Percentiles rank a stretch among this genome's conserved stretches.
Evolutionary conservation across 2,888 invertebrate genomes (phyloP).

Genomic region (Slavum lentiscoides): DNA sequence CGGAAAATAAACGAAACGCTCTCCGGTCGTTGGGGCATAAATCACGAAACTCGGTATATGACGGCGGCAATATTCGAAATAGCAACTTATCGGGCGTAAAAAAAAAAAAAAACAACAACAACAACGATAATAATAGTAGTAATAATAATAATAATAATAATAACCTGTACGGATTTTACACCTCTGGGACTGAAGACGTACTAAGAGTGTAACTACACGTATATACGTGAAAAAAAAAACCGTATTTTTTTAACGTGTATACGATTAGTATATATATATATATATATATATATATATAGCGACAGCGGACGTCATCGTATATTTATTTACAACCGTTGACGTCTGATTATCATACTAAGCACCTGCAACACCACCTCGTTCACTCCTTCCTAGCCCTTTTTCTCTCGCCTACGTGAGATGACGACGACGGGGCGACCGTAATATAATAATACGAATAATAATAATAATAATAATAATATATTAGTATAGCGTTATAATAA

Average conservation of each 20-base stretch:
- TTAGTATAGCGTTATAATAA: not conserved
- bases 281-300: not conserved
- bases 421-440: too few species aligned
- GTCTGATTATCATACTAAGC: constrained; percentile 50
- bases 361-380: constrained; percentile 17
- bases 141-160: constrained; percentile 10
- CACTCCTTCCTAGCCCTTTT: not conserved
- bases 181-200: constrained; percentile 15
- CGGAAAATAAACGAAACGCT: constrained; percentile 7
- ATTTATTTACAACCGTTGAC: constrained; percentile 48
- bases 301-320: constrained; percentile 6
- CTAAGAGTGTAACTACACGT: constrained; percentile 10
- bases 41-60: constrained; percentile 25
- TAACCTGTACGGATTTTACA: constrained; percentile 16
- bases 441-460: too few species aligned
- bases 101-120: too few species aligned
- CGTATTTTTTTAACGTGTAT: too few species aligned
- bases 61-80: constrained; percentile 41
- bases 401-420: constrained; percentile 7
- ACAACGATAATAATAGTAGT: not conserved
- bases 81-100: not conserved
- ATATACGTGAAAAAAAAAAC: not conserved
- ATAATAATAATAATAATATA: constrained; percentile 7
- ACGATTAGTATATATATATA: not conserved
- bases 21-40: constrained; percentile 37